Evolutionary conservation across 2,888 invertebrate genomes (phyloP).

Genomic region (Tinea trinotella): DNA sequence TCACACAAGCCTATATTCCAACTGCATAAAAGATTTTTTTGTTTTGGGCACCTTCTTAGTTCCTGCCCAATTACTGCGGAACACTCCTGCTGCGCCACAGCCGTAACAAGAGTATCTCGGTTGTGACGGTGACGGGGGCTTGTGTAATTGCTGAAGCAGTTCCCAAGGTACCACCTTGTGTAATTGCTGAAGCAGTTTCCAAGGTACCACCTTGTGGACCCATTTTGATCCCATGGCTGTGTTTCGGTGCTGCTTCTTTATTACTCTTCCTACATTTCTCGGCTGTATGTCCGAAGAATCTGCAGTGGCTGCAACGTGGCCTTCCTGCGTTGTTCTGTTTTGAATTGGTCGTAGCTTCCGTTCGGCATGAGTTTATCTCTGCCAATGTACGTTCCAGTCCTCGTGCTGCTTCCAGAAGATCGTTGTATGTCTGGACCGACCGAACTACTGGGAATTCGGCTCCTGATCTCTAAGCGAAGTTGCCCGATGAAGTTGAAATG

Average conservation of each 20-base stretch:
- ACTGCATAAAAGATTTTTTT: no score
- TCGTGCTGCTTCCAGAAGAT: neutral
- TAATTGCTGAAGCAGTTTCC: no score
- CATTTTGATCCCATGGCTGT: neutral
- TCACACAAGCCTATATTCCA: no score
- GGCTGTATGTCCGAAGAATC: neutral
- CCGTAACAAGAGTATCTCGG: neutral
- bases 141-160: no score
- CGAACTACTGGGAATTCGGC: neutral
- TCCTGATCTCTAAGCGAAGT: no score
- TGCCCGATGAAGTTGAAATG: no score
- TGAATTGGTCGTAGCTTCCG: neutral
- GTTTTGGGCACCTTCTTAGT: no score
- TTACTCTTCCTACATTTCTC: neutral
- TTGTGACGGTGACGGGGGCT: neutral
- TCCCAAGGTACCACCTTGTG: no score
- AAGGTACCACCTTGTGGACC: neutral
- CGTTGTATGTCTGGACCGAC: neutral
- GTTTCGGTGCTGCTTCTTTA: neutral
- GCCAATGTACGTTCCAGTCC: neutral
- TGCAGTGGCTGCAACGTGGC: neutral
- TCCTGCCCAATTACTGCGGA: neutral
- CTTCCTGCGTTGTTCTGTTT: neutral
- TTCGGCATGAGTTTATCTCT: neutral
- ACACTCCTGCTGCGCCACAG: neutral